Evolutionary conservation across 2,888 invertebrate species (phyloP).

Genomic region (Leptopilina syphax): DNA sequence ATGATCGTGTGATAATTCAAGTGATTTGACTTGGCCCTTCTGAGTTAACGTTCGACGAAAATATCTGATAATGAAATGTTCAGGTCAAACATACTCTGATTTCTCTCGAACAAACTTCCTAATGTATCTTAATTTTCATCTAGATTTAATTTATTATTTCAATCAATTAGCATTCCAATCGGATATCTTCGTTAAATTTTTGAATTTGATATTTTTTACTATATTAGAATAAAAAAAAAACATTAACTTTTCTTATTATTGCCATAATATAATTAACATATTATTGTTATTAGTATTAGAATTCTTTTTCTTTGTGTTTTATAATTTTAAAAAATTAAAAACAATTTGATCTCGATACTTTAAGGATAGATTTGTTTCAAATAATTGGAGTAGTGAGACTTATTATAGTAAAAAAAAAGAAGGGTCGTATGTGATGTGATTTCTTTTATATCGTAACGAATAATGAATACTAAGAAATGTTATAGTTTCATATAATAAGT

Average conservation of each 20-base stretch:
- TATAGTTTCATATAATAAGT: slow-evolving; percentile 77
- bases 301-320: not conserved
- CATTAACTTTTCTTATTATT: slow-evolving; percentile 4
- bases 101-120: slow-evolving; percentile 9
- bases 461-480: slow-evolving; percentile 77
- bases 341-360: slow-evolving; percentile 12
- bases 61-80: slow-evolving; percentile 6
- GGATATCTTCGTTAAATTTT: not conserved
- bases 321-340: not conserved
- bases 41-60: slow-evolving; percentile 49
- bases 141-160: not conserved
- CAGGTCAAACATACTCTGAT: not conserved
- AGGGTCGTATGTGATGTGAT: slow-evolving; percentile 76
- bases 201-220: not conserved
- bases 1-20: slow-evolving; percentile 75
- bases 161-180: slow-evolving; percentile 5
- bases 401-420: slow-evolving; percentile 61
- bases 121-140: not conserved
- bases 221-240: not conserved
- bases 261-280: slow-evolving; percentile 3
- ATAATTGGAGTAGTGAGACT: slow-evolving; percentile 56
- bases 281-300: slow-evolving; percentile 4
- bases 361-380: slow-evolving; percentile 13
- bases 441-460: slow-evolving; percentile 76
- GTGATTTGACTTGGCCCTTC: slow-evolving; percentile 74